These are phyloP conservation scores for Polia nebulosa DNA, from an alignment of 2,888 invertebrate species.

Conservation along the genomic window DNA sequence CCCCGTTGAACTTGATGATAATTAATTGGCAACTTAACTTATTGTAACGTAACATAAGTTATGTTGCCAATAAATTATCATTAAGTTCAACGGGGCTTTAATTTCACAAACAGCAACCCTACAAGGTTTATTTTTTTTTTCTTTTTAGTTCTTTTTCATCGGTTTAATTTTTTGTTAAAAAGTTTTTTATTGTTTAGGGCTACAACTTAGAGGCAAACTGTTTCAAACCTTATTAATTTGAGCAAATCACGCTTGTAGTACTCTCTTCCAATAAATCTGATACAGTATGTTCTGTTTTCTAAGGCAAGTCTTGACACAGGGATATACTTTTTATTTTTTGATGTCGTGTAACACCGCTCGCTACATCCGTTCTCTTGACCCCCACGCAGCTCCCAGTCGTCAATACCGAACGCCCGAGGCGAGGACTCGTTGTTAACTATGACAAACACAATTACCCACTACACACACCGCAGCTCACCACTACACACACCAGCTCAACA, in stretches of 20 bases:
- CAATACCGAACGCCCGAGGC: constrained; percentile 74
- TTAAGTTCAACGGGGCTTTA: too few species aligned
- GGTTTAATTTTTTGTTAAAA: too few species aligned
- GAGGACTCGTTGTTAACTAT: constrained; percentile 79
- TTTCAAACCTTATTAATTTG: too few species aligned
- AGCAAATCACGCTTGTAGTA: background rate
- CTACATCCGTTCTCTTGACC: constrained; percentile 19
- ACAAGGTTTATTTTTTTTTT: too few species aligned
- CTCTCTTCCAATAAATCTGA: background rate
- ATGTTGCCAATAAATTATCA: too few species aligned
- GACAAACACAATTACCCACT: constrained; percentile 82
- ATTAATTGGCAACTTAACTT: too few species aligned
- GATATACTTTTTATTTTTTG: background rate
- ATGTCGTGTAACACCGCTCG: constrained; percentile 13
- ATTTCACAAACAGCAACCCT: too few species aligned
- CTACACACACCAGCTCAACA: constrained; percentile 10
- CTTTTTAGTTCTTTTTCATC: too few species aligned
- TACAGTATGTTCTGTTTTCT: background rate
- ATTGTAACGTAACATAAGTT: too few species aligned
- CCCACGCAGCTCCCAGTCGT: constrained; percentile 59
- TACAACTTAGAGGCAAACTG: too few species aligned
- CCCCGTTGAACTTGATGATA: too few species aligned
- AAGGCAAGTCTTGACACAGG: background rate
- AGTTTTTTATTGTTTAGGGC: background rate
- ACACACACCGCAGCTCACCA: constrained; percentile 65